Conservation (phyloP, 2,797 vertebrate species). For the Bradypodion pumilum region DNA sequence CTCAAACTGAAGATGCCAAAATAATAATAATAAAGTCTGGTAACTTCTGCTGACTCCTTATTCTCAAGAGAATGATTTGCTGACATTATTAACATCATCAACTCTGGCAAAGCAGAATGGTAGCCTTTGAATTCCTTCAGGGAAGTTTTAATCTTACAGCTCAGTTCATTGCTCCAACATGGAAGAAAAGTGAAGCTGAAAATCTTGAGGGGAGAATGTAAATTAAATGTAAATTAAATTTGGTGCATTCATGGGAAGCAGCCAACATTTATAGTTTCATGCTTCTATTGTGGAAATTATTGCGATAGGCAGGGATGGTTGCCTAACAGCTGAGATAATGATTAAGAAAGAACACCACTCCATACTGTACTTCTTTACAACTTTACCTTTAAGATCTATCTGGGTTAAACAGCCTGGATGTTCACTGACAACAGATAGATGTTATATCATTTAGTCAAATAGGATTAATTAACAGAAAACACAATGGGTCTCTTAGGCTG, state of each 20-base stretch:
- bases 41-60: slow-evolving; percentile 51
- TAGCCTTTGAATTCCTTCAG: slow-evolving; percentile 36
- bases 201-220: background rate
- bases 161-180: slow-evolving; percentile 6
- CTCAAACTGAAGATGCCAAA: slow-evolving; percentile 31
- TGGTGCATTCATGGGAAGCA: slow-evolving; percentile 42
- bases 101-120: background rate
- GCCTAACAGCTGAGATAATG: slow-evolving; percentile 46
- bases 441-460: too few species aligned
- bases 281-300: slow-evolving; percentile 42
- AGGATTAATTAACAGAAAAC: too few species aligned
- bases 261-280: slow-evolving; percentile 47
- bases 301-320: slow-evolving; percentile 46
- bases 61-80: slow-evolving; percentile 46
- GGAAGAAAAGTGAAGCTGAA: slow-evolving; percentile 38
- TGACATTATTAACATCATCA: slow-evolving; percentile 36
- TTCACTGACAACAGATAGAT: too few species aligned
- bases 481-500: too few species aligned
- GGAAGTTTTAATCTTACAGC: background rate
- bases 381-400: too few species aligned
- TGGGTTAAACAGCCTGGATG: too few species aligned
- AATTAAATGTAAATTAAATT: slow-evolving; percentile 63
- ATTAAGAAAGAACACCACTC: slow-evolving; percentile 38
- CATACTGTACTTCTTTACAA: background rate
- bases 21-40: slow-evolving; percentile 49